Conservation (phyloP, 2,113 vertebrate genomes). For the Neogale vison region DNA sequence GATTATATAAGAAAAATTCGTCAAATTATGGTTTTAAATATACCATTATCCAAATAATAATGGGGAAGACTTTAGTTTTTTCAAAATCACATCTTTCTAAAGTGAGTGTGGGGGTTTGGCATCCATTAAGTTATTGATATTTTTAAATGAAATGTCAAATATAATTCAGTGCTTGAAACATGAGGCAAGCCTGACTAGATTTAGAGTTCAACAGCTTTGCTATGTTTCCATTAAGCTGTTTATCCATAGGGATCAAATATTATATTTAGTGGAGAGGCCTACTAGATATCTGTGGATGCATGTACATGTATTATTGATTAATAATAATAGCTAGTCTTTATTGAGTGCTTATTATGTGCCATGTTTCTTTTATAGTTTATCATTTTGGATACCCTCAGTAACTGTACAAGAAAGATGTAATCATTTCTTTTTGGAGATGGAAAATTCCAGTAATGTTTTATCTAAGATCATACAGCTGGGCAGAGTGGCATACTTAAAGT, state of each 20-base stretch:
- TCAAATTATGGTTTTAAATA: not conserved
- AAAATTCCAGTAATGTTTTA: not conserved
- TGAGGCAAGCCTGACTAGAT: constrained; percentile 49
- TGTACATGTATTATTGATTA: not conserved
- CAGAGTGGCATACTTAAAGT: not conserved
- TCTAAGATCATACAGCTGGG: not conserved
- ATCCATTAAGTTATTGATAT: constrained; percentile 55
- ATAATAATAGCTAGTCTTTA: not conserved
- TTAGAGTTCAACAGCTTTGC: constrained; percentile 60
- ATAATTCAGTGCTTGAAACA: constrained; percentile 67
- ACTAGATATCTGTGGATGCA: not conserved
- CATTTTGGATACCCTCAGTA: not conserved
- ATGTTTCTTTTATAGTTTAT: not conserved
- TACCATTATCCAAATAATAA: constrained; percentile 34
- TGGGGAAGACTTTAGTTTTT: not conserved
- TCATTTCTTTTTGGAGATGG: not conserved
- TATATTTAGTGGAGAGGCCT: not conserved
- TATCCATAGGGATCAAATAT: constrained; percentile 23
- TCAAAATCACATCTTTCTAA: constrained; percentile 29
- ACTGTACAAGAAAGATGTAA: not conserved
- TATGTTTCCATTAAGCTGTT: constrained; percentile 48
- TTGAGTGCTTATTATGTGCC: not conserved
- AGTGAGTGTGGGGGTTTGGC: constrained; percentile 21
- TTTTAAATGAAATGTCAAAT: constrained; percentile 65
- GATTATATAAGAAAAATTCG: not conserved